Base-by-base conservation (phyloP, 1,140 invertebrate species). In the Orchestia grillus region DNA sequence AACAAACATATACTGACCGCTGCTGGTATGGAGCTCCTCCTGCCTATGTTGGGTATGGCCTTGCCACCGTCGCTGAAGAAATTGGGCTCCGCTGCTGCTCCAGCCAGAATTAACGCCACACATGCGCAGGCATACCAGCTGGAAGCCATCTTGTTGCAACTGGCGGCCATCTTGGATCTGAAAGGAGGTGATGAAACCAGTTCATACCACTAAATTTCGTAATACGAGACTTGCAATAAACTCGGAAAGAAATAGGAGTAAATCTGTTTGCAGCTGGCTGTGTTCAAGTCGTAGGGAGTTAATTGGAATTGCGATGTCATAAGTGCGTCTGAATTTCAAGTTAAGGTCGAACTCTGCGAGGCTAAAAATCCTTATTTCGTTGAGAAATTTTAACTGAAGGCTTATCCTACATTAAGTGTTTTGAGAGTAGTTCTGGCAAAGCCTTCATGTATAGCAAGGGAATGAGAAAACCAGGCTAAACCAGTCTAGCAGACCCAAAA, bases 61-160 rank as follows among this genome's bases (percentile, higher is more conserved):
- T 94, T 94, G 43, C 92, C 92, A 15, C 43, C 36, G 92, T 94
- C 44, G 44, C 92, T 94, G 92, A 94, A 94, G 92, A 94, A 94
- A 44, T 94, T 94, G 8, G 92, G 92, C 23, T 42, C 44, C 8
- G 92, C 92, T n/a, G 11, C 8, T 0, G 8, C 92, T 8, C 3
- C 3, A 6, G 28, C 88, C 23, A 44, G 88, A 23, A 77, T 77
- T 15, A 77, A 77, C 62, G 28, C 36, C 62, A 77, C 62, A 28
- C 62, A 77, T 3, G 36, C 62, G 62, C 62, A 77, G 15, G 28
- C 62, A 36, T 53, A 53, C 47, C 47, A 53, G 19, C 62, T 77
- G 62, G 28, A 1, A 36, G 62, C 11, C 62, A 77, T 77, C 62
- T 77, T 77, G 62, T 77, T 3, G 62, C 28, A 77, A 77, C 62